These are phyloP conservation scores for Zosterops borbonicus DNA, from an alignment of 2,113 vertebrate genomes.

Conservation along the genomic window DNA sequence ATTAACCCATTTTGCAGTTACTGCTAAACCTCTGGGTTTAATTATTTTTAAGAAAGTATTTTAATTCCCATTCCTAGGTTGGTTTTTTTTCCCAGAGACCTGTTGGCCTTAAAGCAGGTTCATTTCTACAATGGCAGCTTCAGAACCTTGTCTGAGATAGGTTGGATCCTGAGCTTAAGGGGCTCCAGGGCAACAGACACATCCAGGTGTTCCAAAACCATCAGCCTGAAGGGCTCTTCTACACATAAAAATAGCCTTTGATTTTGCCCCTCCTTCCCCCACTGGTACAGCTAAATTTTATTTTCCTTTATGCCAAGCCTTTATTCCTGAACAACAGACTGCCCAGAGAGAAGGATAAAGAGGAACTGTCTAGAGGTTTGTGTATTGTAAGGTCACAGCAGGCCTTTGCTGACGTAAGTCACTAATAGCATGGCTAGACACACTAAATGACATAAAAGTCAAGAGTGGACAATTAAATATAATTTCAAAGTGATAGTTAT, in stretches of 20 bases:
- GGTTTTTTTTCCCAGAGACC: background rate
- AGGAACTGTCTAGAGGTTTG: background rate
- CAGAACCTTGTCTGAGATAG: background rate
- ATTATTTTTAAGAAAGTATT: slow-evolving; percentile 1
- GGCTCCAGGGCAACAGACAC: background rate
- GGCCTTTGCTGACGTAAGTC: background rate
- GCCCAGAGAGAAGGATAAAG: background rate
- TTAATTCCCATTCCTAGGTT: background rate
- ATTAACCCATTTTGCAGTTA: background rate
- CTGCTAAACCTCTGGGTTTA: background rate
- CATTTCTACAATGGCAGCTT: background rate
- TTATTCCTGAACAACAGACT: background rate
- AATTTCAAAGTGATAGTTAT: slow-evolving; percentile 12
- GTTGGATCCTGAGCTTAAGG: background rate
- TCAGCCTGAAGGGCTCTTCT: background rate
- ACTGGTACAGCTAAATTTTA: background rate
- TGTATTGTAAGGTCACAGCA: background rate
- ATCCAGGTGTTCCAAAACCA: background rate
- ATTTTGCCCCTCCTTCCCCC: background rate
- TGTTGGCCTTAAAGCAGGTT: background rate
- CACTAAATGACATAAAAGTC: background rate
- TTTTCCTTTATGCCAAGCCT: background rate
- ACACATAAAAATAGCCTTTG: background rate
- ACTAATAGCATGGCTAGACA: slow-evolving; percentile 14
- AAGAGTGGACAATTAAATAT: slow-evolving; percentile 8